Evolutionary conservation across 1,140 invertebrate species (phyloP), one percentile per base, ranked within the genome.

Genomic region (Pseudomyrmex concolor): DNA sequence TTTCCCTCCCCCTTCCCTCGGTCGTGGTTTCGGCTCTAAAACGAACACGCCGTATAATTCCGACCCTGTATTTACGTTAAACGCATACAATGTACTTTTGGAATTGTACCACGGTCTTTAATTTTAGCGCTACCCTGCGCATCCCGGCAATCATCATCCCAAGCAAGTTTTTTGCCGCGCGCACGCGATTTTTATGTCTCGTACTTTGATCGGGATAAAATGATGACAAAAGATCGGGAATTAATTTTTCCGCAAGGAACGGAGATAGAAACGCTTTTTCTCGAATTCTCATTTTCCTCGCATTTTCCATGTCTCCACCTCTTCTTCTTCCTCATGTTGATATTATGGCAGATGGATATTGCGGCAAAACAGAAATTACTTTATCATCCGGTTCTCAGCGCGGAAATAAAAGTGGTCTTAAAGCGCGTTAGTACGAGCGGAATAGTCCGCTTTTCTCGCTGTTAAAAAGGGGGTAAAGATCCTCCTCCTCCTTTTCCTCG

Each of bases 11-110:
- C 22, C 22, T 25, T 1, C 0, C 22, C 22, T 2, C 0, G 25
- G 34, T 34, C 34, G 34, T 34, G 34, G 34, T 34, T 7, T 34
- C 5, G 34, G 34, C 5, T 34, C 34, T 34, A 15, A 80, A 80
- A 80, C 59, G 12, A 80, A 55, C 34, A 34, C 34, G 43, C 54
- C 5, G 9, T 48, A 51, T 70, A 80, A 80, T 80, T 80, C 55
- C 19, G 17, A 22, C 8, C 15, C 66, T 71, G 12, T 17, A n/a
- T 68, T 78, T 80, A 80, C 12, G 5, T 70, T 34, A 17, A 77
- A 45, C 2, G 7, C 25, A 9, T 15, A 48, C 4, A 57, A 45
- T 15, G 45, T 19, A 80, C 57, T 34, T 12, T 59, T 22, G 13
- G 10, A 57, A 78, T 78, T 78, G 9, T 45, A 48, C 34, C 34